Percentiles rank a stretch among this genome's conserved stretches.
phyloP scores from a whole-genome alignment of 2,797 vertebrate species.

The Ctenopoma kingsleyae region DNA sequence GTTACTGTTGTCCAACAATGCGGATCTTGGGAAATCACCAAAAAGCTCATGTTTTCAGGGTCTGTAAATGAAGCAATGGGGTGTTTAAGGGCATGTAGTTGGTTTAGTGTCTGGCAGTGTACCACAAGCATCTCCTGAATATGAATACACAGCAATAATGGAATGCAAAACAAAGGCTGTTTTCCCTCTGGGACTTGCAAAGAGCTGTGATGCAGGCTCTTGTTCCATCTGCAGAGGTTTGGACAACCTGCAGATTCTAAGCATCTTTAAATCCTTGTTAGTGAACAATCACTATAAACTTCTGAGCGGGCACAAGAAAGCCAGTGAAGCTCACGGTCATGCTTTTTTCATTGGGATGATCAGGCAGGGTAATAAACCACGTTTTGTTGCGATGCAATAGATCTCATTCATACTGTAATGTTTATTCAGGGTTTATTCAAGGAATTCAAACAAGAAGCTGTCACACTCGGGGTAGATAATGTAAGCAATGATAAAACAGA shows the following conservation, averaged over 20 bases:
- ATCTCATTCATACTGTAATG: slow-evolving; percentile 76
- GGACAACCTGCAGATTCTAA: slow-evolving; percentile 25
- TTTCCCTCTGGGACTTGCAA: slow-evolving; percentile 8
- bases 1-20: slow-evolving; percentile 9
- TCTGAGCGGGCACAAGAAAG: slow-evolving; percentile 8
- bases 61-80: slow-evolving; percentile 26
- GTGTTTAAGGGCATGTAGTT: slow-evolving; percentile 25
- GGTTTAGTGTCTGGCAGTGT: slow-evolving; percentile 29
- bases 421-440: slow-evolving; percentile 68
- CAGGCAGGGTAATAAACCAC: slow-evolving; percentile 50
- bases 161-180: slow-evolving; percentile 48
- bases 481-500: slow-evolving; percentile 53
- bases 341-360: slow-evolving; percentile 40
- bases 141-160: slow-evolving; percentile 43
- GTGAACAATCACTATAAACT: slow-evolving; percentile 27
- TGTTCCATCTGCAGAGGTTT: slow-evolving; percentile 37
- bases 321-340: slow-evolving; percentile 13
- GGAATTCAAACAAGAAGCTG: slow-evolving; percentile 63
- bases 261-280: slow-evolving; percentile 20
- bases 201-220: slow-evolving; percentile 29
- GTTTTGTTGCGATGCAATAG: slow-evolving; percentile 45
- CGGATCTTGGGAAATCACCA: slow-evolving; percentile 33
- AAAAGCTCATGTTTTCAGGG: slow-evolving; percentile 6
- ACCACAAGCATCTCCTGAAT: slow-evolving; percentile 24
- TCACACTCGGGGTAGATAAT: slow-evolving; percentile 40